Conservation (phyloP, 2,888 invertebrate species). For the Hirtodrosophila confusa region DNA sequence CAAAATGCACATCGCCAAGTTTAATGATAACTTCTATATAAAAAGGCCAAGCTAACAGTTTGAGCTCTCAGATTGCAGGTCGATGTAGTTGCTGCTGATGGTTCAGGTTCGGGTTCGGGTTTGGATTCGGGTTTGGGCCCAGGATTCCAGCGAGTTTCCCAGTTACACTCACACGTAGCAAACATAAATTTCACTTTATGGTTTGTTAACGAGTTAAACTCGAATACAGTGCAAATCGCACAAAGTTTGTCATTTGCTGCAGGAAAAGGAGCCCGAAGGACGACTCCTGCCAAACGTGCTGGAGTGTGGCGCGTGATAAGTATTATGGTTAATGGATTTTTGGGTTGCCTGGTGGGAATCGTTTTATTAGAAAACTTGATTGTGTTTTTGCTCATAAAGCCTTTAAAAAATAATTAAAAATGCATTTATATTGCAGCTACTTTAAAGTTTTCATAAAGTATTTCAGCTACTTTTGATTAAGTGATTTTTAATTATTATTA, state of each 20-base stretch:
- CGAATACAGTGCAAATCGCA: slow-evolving; percentile 68
- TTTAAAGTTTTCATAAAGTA: not conserved
- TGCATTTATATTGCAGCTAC: slow-evolving; percentile 12
- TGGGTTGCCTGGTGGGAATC: slow-evolving; percentile 33
- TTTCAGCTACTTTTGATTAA: not conserved
- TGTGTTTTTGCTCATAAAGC: slow-evolving; percentile 17
- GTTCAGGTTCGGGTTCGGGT: not conserved
- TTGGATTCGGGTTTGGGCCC: not conserved
- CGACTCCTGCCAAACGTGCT: slow-evolving; percentile 46
- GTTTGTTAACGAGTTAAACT: slow-evolving; percentile 76
- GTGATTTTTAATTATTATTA: too few relatives aligned
- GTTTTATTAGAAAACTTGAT: slow-evolving; percentile 37
- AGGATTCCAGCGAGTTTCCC: slow-evolving; percentile 7
- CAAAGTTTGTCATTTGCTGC: slow-evolving; percentile 69
- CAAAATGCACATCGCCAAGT: slow-evolving; percentile 58
- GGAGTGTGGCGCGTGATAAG: slow-evolving; percentile 71
- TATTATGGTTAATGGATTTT: slow-evolving; percentile 71
- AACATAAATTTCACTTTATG: slow-evolving; percentile 76
- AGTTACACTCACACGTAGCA: slow-evolving; percentile 66
- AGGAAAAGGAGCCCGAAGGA: slow-evolving; percentile 33
- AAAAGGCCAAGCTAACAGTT: slow-evolving; percentile 51
- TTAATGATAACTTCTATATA: slow-evolving; percentile 69
- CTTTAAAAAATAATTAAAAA: slow-evolving; percentile 14
- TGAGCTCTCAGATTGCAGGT: slow-evolving; percentile 51
- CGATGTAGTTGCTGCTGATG: slow-evolving; percentile 4